Conservation (phyloP, 92 coral and sea anemone species). For the Pocillopora grandis region DNA sequence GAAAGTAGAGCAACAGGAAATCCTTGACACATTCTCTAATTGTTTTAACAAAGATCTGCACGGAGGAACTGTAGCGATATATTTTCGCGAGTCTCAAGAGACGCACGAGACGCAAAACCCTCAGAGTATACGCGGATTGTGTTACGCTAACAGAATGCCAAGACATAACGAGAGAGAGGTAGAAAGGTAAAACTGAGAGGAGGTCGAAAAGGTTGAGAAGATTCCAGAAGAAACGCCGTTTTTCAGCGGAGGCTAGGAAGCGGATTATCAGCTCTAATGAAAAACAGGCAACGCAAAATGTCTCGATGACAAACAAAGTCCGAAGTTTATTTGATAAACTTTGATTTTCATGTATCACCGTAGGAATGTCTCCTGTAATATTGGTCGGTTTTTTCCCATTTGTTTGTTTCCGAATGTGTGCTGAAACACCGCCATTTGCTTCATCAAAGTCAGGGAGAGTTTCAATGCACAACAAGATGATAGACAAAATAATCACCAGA, state of each 20-base stretch:
- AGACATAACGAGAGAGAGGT: conserved; percentile 39
- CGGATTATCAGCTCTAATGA: conserved; percentile 54
- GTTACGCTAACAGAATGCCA: not conserved
- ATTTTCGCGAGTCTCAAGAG: conserved; percentile 56
- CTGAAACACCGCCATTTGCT: not conserved
- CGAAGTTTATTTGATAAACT: not conserved
- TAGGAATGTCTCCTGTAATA: too few species aligned
- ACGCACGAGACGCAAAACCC: conserved; percentile 56
- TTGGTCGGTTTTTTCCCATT: not conserved
- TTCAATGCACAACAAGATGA: conserved; percentile 36
- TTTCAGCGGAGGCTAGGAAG: conserved; percentile 53
- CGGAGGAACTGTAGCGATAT: conserved; percentile 57
- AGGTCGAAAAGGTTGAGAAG: conserved; percentile 59
- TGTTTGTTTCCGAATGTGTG: not conserved
- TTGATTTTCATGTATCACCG: too few species aligned
- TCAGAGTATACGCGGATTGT: conserved; percentile 41
- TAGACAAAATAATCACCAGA: conserved; percentile 24
- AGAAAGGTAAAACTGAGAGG: conserved; percentile 54
- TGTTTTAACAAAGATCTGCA: conserved; percentile 61
- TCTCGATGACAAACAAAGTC: conserved; percentile 39
- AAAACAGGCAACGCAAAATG: conserved; percentile 57
- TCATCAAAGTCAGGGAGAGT: conserved; percentile 38
- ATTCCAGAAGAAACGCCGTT: conserved; percentile 49
- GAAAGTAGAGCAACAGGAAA: conserved; percentile 54
- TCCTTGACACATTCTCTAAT: conserved; percentile 58